phyloP scores from a whole-genome alignment of 2,888 invertebrate genomes.

The Eugnorisma glareosa region DNA sequence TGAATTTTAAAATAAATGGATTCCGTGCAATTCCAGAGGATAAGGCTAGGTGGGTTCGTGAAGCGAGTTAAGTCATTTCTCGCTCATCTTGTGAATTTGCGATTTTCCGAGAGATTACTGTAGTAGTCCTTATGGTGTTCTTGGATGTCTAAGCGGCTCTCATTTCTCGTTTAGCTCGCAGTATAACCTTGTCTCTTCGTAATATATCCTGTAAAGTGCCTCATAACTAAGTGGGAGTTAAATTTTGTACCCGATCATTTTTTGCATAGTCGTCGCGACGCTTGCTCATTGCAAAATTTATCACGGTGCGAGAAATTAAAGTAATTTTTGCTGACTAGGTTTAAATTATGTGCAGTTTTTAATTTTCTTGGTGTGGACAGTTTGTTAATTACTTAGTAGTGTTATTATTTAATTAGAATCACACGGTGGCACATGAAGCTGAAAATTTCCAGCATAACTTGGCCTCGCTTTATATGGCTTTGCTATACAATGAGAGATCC shows the following conservation, averaged over 20 bases:
- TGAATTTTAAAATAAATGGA: conserved; percentile 63
- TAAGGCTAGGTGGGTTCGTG: conserved; percentile 20
- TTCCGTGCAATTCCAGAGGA: conserved; percentile 35
- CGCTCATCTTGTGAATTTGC: conserved; percentile 14
- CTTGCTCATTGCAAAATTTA: conserved; percentile 45
- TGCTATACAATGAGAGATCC: no score
- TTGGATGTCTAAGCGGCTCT: background rate
- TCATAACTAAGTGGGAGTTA: conserved; percentile 45
- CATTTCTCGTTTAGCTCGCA: conserved; percentile 40
- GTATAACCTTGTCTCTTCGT: conserved; percentile 18
- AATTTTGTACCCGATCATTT: conserved; percentile 33
- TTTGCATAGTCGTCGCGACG: conserved; percentile 26
- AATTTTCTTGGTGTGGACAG: background rate
- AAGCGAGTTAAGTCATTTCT: conserved; percentile 24
- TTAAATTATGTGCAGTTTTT: conserved; percentile 16
- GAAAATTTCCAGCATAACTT: no score
- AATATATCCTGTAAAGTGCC: conserved; percentile 48
- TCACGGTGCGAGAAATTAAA: conserved; percentile 19
- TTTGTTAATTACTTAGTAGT: background rate
- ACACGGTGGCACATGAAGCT: no score
- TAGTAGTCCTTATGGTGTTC: background rate
- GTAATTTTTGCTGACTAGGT: conserved; percentile 16
- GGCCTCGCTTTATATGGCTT: no score
- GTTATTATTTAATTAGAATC: background rate
- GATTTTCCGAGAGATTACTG: background rate